Conservation (phyloP, 2,113 vertebrate species). For the Mola mola region DNA sequence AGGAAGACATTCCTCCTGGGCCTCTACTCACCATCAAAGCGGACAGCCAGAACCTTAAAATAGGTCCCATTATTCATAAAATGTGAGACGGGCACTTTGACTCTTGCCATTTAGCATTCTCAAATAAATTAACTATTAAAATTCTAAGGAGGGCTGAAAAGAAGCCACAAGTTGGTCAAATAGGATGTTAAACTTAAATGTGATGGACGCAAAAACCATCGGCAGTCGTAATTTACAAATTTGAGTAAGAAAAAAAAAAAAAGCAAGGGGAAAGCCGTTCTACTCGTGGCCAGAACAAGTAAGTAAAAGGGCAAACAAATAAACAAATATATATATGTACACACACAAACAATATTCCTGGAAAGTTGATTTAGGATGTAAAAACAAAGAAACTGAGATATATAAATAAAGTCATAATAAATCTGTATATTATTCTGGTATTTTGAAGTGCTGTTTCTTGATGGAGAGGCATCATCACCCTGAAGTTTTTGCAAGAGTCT, state of each 20-base stretch:
- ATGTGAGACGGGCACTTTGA: constrained; percentile 45
- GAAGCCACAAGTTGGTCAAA: constrained; percentile 6
- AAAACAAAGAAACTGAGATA: constrained; percentile 48
- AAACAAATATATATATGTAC: constrained; percentile 13
- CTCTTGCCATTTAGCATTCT: constrained; percentile 21
- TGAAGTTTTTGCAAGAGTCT: constrained; percentile 38
- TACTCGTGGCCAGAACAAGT: constrained; percentile 17
- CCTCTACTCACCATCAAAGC: constrained; percentile 24
- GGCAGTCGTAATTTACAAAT: constrained; percentile 10
- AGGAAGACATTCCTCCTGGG: constrained; percentile 54
- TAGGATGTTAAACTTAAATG: constrained; percentile 14
- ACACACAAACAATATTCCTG: constrained; percentile 35
- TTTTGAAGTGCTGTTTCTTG: constrained; percentile 51
- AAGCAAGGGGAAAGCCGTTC: background rate
- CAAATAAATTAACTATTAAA: constrained; percentile 5
- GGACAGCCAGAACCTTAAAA: constrained; percentile 28
- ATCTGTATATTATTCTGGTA: constrained; percentile 44
- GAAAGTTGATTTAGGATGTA: constrained; percentile 24
- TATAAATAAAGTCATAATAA: constrained; percentile 64
- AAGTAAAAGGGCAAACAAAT: background rate
- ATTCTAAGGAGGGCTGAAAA: constrained; percentile 21
- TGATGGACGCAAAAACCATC: background rate
- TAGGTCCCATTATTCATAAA: constrained; percentile 20
- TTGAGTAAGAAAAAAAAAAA: background rate
- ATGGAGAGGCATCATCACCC: constrained; percentile 58